Conservation (phyloP, 2,888 invertebrate species). For the Coleophora deauratella region DNA sequence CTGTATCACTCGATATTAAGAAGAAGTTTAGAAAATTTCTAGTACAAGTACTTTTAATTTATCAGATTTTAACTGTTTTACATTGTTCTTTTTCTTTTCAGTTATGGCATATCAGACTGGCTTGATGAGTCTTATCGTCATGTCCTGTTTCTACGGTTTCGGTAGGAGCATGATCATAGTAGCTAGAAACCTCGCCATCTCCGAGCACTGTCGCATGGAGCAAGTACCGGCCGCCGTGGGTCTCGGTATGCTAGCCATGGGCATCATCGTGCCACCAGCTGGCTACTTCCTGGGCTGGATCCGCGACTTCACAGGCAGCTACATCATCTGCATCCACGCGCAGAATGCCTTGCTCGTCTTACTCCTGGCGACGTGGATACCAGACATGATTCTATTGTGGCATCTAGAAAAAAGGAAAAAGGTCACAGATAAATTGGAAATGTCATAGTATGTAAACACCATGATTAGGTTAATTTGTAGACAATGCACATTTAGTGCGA, state of each 20-base stretch:
- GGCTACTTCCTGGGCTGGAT: conserved; percentile 80
- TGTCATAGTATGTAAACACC: conserved; percentile 21
- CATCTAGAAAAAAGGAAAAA: conserved; percentile 41
- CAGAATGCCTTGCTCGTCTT: conserved; percentile 72
- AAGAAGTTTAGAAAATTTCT: no score
- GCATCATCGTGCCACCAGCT: conserved; percentile 77
- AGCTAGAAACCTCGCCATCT: conserved; percentile 80
- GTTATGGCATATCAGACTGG: conserved; percentile 77
- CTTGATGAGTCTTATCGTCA: conserved; percentile 60
- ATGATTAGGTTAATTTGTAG: background rate
- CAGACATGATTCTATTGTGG: conserved; percentile 66
- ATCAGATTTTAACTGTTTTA: no score
- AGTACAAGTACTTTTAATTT: no score
- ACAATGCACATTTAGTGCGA: background rate
- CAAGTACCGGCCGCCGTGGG: conserved; percentile 81
- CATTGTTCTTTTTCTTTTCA: conserved; percentile 31
- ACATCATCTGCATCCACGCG: conserved; percentile 76
- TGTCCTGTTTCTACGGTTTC: conserved; percentile 78
- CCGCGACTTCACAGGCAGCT: conserved; percentile 78
- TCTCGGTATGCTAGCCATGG: conserved; percentile 82
- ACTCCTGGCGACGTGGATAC: conserved; percentile 73
- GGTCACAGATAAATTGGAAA: conserved; percentile 28
- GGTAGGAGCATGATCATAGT: conserved; percentile 83
- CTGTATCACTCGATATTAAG: no score
- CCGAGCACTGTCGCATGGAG: conserved; percentile 73